Base-by-base conservation (phyloP, 2,888 invertebrate species). In the Alviniconcha strummeri region DNA sequence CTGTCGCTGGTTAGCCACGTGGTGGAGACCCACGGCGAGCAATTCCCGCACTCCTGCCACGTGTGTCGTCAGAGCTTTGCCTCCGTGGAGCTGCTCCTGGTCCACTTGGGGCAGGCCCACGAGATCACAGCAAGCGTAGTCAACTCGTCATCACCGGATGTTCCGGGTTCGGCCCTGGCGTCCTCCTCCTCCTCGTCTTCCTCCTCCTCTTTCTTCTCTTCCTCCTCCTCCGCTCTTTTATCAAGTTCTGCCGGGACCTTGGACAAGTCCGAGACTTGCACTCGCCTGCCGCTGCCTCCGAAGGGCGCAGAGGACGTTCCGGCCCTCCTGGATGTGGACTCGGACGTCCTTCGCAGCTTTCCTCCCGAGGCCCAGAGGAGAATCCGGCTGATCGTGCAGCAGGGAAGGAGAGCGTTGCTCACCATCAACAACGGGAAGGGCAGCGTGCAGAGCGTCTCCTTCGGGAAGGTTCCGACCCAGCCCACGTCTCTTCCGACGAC, bases 41-140 rank as follows among this genome's bases (percentile, higher is more conserved):
- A n/a, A 1, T 76, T 82, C 64, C 82, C 67, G n/a, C 54, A 76
- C 64, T 7, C 54, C 9, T 82, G 82, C 75, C 7, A 6, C 6
- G 52, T 60, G 11, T 82, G 76, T 72, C 19, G 60, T 9, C 76
- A 55, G 67, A n/a, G 36, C 15, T 82, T 82, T 17, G 36, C 15
- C n/a, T 15, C 54, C n/a, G 64, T 76, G 55, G 56, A 64, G 19
- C 36, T 54, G 7, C 76, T 76, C 2, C 17, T 54, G 54, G 9
- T n/a, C 55, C 82, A 82, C 82, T 13, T 54, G n/a, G n/a, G 57
- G 55, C 56, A 54, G 6, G 76, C 82, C 9, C 82, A 82, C 17
- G 54, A 64, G 6, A 5, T 74, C 19, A 15, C 6, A 11, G 56
- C 54, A 36, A 36, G 36, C 36, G 36, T 36, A 36, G 36, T 36